These are phyloP conservation scores for Melipona beecheii DNA, from an alignment of 2,888 invertebrate genomes.

Conservation along the genomic window DNA sequence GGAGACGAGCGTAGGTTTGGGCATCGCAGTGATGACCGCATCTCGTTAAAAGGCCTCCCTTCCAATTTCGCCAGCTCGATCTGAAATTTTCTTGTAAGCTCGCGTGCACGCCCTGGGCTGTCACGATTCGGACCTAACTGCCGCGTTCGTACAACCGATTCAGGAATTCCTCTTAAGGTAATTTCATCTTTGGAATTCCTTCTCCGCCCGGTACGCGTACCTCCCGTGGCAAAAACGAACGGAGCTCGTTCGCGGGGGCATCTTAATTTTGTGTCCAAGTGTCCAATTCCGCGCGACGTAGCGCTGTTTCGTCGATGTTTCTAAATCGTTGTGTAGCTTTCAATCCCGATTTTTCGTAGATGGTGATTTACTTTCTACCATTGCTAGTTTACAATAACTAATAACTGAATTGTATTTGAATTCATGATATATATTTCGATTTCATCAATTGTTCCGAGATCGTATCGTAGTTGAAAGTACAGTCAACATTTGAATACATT, in stretches of 20 bases:
- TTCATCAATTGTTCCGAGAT: no score
- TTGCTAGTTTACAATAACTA: not conserved
- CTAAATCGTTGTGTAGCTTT: not conserved
- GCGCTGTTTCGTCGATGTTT: no score
- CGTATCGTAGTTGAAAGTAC: no score
- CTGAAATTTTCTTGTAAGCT: slow-evolving; percentile 83
- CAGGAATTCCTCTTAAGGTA: slow-evolving; percentile 81
- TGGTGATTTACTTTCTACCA: not conserved
- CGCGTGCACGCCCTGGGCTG: slow-evolving; percentile 84
- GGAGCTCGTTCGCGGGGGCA: slow-evolving; percentile 31
- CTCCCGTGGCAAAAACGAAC: slow-evolving; percentile 39
- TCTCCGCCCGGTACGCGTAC: slow-evolving; percentile 73
- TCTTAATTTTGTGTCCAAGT: slow-evolving; percentile 58
- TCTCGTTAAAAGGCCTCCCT: slow-evolving; percentile 79
- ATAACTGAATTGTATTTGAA: not conserved
- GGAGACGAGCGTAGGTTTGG: slow-evolving; percentile 60
- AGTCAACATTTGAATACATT: no score
- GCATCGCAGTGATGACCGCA: slow-evolving; percentile 74
- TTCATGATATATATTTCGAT: no score
- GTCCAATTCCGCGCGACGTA: not conserved
- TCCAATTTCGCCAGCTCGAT: slow-evolving; percentile 83
- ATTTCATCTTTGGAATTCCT: slow-evolving; percentile 82
- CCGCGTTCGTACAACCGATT: slow-evolving; percentile 82
- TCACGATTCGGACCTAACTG: slow-evolving; percentile 83
- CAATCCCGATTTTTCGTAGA: not conserved